These are phyloP conservation scores for Andinoacara biseriatus DNA, from an alignment of 2,113 vertebrate genomes.

Conservation along the genomic window DNA sequence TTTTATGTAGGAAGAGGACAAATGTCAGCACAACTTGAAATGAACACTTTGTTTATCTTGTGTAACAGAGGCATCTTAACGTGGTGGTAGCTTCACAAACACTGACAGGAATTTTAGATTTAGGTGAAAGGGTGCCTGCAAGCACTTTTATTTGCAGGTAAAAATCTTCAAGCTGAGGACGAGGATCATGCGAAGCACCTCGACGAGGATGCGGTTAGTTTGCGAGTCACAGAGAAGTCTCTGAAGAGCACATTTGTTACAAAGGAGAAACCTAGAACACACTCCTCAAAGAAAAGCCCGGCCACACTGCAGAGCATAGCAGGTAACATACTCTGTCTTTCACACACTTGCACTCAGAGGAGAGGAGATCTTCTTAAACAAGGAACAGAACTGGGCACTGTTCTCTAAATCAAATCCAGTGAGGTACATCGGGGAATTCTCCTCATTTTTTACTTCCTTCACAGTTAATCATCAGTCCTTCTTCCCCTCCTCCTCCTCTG, in stretches of 20 bases:
- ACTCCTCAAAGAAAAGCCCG: constrained; percentile 61
- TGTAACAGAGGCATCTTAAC: background rate
- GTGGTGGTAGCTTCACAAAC: background rate
- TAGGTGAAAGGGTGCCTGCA: background rate
- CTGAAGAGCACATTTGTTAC: constrained; percentile 64
- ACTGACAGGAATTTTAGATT: background rate
- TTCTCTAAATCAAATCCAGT: constrained; percentile 77
- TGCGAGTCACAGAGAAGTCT: constrained; percentile 59
- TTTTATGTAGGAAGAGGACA: no score
- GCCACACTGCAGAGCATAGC: constrained; percentile 68
- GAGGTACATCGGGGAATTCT: constrained; percentile 71
- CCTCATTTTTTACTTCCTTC: constrained; percentile 76
- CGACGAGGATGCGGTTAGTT: constrained; percentile 54
- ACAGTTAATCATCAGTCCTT: constrained; percentile 75
- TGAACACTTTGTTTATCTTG: background rate
- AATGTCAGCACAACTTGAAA: background rate
- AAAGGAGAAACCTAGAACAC: constrained; percentile 65
- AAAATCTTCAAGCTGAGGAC: background rate
- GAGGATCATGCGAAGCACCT: constrained; percentile 51
- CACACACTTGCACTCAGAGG: constrained; percentile 8
- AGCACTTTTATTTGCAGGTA: background rate
- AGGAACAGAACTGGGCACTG: constrained; percentile 66
- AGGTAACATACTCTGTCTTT: constrained; percentile 6
- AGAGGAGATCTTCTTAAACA: constrained; percentile 64
- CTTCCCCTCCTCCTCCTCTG: constrained; percentile 50